These are phyloP conservation scores for Sarcophaga peregrina DNA, from an alignment of 1,140 invertebrate genomes.

Conservation along the genomic window DNA sequence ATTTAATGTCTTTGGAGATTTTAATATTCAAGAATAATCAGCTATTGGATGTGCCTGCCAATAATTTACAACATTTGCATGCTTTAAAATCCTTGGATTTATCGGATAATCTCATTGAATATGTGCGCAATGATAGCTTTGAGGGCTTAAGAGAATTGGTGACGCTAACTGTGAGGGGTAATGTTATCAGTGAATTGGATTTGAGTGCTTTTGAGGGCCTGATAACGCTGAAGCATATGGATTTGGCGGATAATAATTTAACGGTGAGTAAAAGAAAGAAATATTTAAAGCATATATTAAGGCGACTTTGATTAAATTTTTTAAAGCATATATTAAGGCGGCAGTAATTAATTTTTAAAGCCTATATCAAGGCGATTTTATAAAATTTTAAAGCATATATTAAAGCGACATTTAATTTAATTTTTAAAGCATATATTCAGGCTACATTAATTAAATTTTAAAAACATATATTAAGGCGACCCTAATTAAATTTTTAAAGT, in stretches of 20 bases:
- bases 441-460: too few relatives aligned
- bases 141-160: slow-evolving; percentile 76
- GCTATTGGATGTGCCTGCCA: slow-evolving; percentile 78
- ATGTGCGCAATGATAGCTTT: slow-evolving; percentile 74
- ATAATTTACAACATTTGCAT: slow-evolving; percentile 74
- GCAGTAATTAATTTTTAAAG: too few relatives aligned
- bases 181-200: slow-evolving; percentile 78
- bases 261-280: slow-evolving; percentile 66
- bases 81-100: slow-evolving; percentile 77
- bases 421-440: too few relatives aligned
- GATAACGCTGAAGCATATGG: slow-evolving; percentile 75
- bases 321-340: too few relatives aligned
- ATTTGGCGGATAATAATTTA: slow-evolving; percentile 85
- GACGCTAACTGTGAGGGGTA: slow-evolving; percentile 75
- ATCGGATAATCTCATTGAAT: slow-evolving; percentile 78
- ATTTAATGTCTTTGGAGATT: slow-evolving; percentile 75
- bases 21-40: slow-evolving; percentile 80
- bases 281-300: too few relatives aligned
- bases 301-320: too few relatives aligned
- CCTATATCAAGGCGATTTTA: too few relatives aligned
- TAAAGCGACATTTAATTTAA: too few relatives aligned
- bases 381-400: too few relatives aligned
- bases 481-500: too few relatives aligned
- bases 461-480: too few relatives aligned
- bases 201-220: slow-evolving; percentile 76